phyloP scores from a whole-genome alignment of 1,140 invertebrate genomes.

The Heliconius eleuchia region DNA sequence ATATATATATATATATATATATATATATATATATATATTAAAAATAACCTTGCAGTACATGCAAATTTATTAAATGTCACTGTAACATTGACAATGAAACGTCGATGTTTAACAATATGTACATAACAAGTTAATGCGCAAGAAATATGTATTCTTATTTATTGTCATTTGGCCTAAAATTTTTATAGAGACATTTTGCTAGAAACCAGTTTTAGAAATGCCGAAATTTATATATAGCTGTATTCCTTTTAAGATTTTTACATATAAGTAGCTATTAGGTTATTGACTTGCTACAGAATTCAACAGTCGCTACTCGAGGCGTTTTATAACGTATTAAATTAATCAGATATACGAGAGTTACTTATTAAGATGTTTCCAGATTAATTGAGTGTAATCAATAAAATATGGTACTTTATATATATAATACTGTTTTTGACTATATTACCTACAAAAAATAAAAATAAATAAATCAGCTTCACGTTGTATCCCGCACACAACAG shows the following conservation, averaged over 20 bases:
- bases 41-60: background rate
- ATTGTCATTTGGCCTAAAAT: background rate
- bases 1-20: too few relatives aligned
- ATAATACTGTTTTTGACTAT: background rate
- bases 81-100: background rate
- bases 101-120: background rate
- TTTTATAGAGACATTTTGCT: background rate
- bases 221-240: background rate
- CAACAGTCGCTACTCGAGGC: background rate
- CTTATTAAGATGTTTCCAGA: background rate
- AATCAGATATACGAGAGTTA: background rate
- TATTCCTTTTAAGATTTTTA: slow-evolving; percentile 31
- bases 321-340: background rate
- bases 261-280: slow-evolving; percentile 9
- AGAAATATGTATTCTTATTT: background rate
- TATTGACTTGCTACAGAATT: slow-evolving; percentile 3
- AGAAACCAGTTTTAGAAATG: background rate
- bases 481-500: too few relatives aligned
- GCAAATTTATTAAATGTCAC: background rate
- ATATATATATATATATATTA: background rate
- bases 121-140: background rate
- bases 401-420: too few relatives aligned
- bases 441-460: background rate
- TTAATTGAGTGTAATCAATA: too few relatives aligned
- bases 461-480: too few relatives aligned